phyloP scores from a whole-genome alignment of 2,797 vertebrate species.

The Urocyon cinereoargenteus region DNA sequence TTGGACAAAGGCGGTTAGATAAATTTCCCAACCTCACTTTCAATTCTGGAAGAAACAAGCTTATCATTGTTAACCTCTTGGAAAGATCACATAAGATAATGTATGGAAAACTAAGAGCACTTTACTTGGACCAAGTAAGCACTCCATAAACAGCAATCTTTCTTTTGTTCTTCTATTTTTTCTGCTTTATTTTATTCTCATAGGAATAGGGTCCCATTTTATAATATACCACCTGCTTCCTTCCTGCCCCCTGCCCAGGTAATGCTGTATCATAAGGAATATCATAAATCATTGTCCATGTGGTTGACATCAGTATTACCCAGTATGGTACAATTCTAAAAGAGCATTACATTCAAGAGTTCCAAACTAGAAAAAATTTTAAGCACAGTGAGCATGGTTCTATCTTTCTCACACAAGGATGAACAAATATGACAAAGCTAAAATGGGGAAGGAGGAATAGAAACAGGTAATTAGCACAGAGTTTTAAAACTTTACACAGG shows the following conservation, averaged over 20 bases:
- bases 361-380: neutral
- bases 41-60: neutral
- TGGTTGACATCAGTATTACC: neutral
- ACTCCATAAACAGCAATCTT: neutral
- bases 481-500: conserved; percentile 23
- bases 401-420: neutral
- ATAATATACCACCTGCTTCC: neutral
- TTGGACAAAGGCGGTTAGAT: neutral
- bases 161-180: neutral
- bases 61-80: neutral
- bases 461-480: neutral
- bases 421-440: conserved; percentile 2
- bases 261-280: neutral
- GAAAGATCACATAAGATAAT: neutral
- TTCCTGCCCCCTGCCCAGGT: neutral
- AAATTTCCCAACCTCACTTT: neutral
- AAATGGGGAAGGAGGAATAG: neutral
- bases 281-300: neutral
- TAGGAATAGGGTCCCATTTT: neutral
- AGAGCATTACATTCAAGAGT: neutral
- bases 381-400: neutral
- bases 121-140: neutral
- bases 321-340: neutral
- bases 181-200: neutral
- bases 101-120: neutral